These are phyloP conservation scores for Clunio marinus DNA, from an alignment of 2,888 invertebrate species.

Conservation along the genomic window DNA sequence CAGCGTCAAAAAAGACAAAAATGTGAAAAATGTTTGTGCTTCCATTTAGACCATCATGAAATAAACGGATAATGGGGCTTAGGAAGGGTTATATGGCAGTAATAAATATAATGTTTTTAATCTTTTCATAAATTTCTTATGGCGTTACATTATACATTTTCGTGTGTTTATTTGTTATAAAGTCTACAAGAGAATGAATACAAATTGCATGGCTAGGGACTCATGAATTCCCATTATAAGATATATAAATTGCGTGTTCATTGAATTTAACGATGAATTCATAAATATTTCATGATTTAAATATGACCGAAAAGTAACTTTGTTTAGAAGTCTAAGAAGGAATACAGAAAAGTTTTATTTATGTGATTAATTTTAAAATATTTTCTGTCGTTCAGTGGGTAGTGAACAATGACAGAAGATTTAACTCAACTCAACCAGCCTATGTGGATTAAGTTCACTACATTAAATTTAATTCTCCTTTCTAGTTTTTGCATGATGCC, in stretches of 20 bases:
- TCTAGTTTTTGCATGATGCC: neutral
- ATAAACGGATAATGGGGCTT: neutral
- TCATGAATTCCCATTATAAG: slow-evolving; percentile 31
- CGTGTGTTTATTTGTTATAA: slow-evolving; percentile 15
- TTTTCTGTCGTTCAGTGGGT: too few relatives aligned
- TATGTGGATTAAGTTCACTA: too few relatives aligned
- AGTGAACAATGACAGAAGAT: too few relatives aligned
- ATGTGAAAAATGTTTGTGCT: neutral
- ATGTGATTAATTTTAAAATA: too few relatives aligned
- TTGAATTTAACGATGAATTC: slow-evolving; percentile 37
- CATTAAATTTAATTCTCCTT: too few relatives aligned
- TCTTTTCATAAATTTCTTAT: slow-evolving; percentile 38
- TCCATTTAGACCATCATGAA: neutral
- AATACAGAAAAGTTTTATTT: neutral
- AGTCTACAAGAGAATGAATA: slow-evolving; percentile 27
- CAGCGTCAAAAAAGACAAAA: neutral
- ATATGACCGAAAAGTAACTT: neutral
- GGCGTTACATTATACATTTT: slow-evolving; percentile 20
- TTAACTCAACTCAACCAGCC: too few relatives aligned
- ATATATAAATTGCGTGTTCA: slow-evolving; percentile 36
- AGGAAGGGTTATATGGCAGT: slow-evolving; percentile 6
- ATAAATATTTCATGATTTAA: slow-evolving; percentile 37
- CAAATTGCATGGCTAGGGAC: slow-evolving; percentile 36
- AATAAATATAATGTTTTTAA: slow-evolving; percentile 32
- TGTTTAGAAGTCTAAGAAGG: too few relatives aligned